Base-by-base conservation (phyloP, 2,797 vertebrate genomes). In the Crenuchus spilurus region DNA sequence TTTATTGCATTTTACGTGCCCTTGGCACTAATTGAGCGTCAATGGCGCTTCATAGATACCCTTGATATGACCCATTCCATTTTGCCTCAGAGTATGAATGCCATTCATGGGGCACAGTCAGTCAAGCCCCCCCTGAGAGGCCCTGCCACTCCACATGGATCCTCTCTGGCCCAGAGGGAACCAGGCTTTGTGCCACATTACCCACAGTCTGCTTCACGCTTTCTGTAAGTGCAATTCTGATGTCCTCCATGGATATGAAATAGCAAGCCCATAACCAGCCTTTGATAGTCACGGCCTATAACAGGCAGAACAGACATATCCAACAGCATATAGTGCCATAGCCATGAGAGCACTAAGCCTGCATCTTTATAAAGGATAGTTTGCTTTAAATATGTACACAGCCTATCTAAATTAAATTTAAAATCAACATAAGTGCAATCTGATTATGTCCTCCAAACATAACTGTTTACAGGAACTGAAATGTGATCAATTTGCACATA, bases 131-230 rank as follows among this genome's bases (percentile, higher is more conserved):
- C 80, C 65, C 65, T 16, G 65, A 74, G 70, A 74, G 51, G 41
- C 70, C 67, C 54, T 55, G 83, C 88, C 86, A 89, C 88, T 82
- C 62, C 79, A 49, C 69, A 81, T 70, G 81, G 86, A 89, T 85
- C 80, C 86, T 83, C 88, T 90, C 87, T 86, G 70, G 81, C 35
- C 77, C 83, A 84, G 72, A 79, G 79, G 84, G 76, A 82, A 70
- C 78, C 80, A 35, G 69, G 57, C 83, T 80, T 88, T 88, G 84
- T 88, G 87, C 84, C 83, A 71, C 75, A 64, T 60, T 79, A 72
- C 60, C 24, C 77, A 70, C 39, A 60, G 70, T 62, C 60, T 24
- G 57, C 68, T 78, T 74, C 69, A 66, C 33, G 52, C 72, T 76
- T 72, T 44, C 54, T 64, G 75, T 55, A 57, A 7, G 31, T 20